Evolutionary conservation across 2,888 invertebrate species (phyloP), one percentile per base, ranked within the genome.

Genomic region (Torymus auratus): DNA sequence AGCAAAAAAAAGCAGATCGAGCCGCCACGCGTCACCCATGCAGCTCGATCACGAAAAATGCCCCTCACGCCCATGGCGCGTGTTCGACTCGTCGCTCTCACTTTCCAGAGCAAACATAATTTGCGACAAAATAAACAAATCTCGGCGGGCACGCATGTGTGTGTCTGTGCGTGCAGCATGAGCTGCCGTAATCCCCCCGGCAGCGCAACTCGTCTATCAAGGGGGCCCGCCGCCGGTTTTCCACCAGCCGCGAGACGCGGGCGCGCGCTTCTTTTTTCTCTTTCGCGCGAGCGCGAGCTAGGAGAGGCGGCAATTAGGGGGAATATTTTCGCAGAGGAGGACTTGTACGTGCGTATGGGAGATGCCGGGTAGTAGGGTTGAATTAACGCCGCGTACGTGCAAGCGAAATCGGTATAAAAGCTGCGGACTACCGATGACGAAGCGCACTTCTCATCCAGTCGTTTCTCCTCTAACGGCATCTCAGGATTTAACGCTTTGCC

Each of bases 341-440:
- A 41, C 7, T 1, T 41, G 41, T 58, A 73, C 52, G 17, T 55
- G 28, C 15, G 53, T 70, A 20, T 41, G 41, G 3, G 20, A 28
- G 14, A 55, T 41, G 15, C 15, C 13, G 60, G 3, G 71, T 14
- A 56, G 41, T 58, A 56, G 64, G 64, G 62, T 11, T 55, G 41
- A 41, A 41, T 10, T 41, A 10, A 41, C 41, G 41, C 41, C 41
- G 7, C 11, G 13, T 23, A 14, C 28, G 58, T 15, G n/a, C 60
- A 20, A n/a, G 14, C 17, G 28, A 14, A 61, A 67, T 62, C 23
- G 77, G 81, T 84, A 85, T 85, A 85, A 83, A 85, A 85, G 84
- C 83, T 75, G 64, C 70, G 73, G 80, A 65, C 81, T 60, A 78
- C 65, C 56, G 72, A 81, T 83, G 74, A 75, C 80, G 73, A 78